Evolutionary conservation across 2,888 invertebrate species (phyloP), one percentile per base, ranked within the genome.

Genomic region (Ypsolopha sequella): DNA sequence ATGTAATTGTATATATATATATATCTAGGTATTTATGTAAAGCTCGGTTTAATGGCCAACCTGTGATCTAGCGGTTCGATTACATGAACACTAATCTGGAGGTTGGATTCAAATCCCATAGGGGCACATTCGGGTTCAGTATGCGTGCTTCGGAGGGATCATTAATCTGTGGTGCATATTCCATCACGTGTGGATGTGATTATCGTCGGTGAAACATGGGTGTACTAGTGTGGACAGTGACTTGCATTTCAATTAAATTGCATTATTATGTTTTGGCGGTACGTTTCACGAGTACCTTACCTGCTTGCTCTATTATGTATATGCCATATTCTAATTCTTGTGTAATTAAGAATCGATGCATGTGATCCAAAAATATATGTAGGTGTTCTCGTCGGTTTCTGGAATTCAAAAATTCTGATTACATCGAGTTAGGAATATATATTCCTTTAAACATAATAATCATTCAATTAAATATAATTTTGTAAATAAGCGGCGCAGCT

Each of bases 241-340:
- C 24, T 24, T 24, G 24, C 24, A 24, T 24, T 24, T 24, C 24
- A 24, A 2, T 24, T n/a, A n/a, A n/a, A n/a, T n/a, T n/a, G n/a
- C 24, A 2, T 4, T 9, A 11, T 11, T 1, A 1, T 2, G 10
- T n/a, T 6, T 39, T n/a, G 11, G 11, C 39, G 10, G 11, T 6
- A n/a, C 6, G 39, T 39, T 39, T 39, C 6, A 11, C 39, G 39
- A n/a, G 39, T 39, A 39, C 11, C 39, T 39, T 39, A 39, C 44
- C 44, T 8, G 10, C 14, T 13, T 43, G 44, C 13, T 43, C 44
- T 11, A 43, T 13, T 13, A 43, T 13, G 6, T 11, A 43, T 11
- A 43, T 93, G 51, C 93, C 92, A 76, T 96, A 96, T 64, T 95
- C 94, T 55, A 96, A 84, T 74, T 93, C 92, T 72, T 97, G 96